Conservation (phyloP, 2,113 vertebrate genomes). For the Siniperca knerii region DNA sequence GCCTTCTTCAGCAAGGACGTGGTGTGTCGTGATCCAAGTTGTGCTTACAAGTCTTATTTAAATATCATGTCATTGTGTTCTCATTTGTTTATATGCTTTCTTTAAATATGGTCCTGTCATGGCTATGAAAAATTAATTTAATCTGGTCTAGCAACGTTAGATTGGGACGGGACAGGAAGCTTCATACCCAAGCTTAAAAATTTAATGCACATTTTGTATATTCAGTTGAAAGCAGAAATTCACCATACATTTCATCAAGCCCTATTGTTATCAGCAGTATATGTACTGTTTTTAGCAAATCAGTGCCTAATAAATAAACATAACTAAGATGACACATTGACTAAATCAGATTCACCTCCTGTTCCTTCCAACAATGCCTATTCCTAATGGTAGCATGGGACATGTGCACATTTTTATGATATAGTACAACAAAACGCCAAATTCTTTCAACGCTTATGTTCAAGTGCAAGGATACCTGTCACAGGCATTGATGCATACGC, state of each 20-base stretch:
- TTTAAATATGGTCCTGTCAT: background rate
- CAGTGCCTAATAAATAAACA: background rate
- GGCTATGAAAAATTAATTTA: background rate
- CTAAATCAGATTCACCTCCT: background rate
- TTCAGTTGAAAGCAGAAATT: background rate
- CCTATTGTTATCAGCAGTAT: background rate
- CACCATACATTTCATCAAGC: background rate
- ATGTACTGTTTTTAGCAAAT: background rate
- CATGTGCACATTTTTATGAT: constrained; percentile 5
- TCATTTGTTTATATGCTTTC: background rate
- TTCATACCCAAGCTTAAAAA: background rate
- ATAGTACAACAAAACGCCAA: background rate
- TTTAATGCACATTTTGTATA: background rate
- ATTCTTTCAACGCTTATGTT: background rate
- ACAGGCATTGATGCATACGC: background rate
- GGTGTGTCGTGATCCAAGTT: background rate
- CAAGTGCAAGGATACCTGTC: constrained; percentile 12
- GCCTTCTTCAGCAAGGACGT: background rate
- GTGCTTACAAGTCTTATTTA: background rate
- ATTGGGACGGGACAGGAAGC: background rate
- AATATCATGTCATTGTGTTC: background rate
- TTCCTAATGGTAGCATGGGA: background rate
- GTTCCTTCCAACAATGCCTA: constrained; percentile 1
- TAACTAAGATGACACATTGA: background rate
- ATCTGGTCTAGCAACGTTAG: background rate